These are phyloP conservation scores for Bombus soroeensis DNA, from an alignment of 1,140 invertebrate species.

Conservation along the genomic window DNA sequence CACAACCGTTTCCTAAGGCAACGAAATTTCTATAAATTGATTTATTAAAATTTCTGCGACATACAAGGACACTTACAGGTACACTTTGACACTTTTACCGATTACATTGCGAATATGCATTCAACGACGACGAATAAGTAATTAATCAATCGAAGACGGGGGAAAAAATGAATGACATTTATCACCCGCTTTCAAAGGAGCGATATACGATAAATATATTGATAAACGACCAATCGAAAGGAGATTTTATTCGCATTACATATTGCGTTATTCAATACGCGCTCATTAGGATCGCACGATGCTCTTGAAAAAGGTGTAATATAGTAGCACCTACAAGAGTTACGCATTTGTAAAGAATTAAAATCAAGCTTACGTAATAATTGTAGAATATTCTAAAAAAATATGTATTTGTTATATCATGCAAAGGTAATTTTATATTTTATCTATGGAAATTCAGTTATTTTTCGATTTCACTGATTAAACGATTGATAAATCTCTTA, in stretches of 20 bases:
- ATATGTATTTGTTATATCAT: too few species aligned
- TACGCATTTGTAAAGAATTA: not conserved
- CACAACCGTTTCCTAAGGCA: too few species aligned
- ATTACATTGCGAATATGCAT: not conserved
- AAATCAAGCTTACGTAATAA: not conserved
- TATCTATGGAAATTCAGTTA: too few species aligned
- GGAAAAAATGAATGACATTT: not conserved
- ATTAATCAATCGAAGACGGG: not conserved
- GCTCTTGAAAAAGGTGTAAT: not conserved
- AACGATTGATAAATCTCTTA: too few species aligned
- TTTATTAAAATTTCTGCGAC: not conserved
- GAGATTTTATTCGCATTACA: not conserved
- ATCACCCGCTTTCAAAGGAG: not conserved
- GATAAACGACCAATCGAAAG: not conserved
- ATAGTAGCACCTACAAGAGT: not conserved
- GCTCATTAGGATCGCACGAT: not conserved
- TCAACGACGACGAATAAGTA: not conserved
- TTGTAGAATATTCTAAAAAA: too few species aligned
- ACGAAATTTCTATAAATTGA: not conserved
- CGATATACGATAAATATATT: too few species aligned
- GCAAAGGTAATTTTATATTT: too few species aligned
- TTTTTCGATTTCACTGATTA: too few species aligned
- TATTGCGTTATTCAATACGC: not conserved
- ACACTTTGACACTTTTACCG: not conserved
- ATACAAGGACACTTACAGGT: not conserved